Conservation (phyloP, 2,113 vertebrate genomes). For the Prunella himalayana region DNA sequence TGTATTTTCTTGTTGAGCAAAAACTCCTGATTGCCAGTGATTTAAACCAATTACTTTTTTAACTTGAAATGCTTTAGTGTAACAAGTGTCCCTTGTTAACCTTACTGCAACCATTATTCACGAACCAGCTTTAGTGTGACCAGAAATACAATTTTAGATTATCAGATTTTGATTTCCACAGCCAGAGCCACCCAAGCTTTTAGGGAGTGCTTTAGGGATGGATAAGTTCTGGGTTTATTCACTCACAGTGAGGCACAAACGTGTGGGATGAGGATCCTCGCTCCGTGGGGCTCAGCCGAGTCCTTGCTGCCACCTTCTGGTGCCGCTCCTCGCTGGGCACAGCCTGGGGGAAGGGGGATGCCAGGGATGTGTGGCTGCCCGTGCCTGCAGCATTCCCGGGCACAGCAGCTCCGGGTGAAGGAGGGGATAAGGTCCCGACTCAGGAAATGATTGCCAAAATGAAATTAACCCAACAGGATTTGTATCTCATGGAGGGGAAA, state of each 20-base stretch:
- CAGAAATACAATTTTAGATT: not conserved
- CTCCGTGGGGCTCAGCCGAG: not conserved
- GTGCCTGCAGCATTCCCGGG: not conserved
- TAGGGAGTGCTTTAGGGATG: not conserved
- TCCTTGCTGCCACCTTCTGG: constrained; percentile 73
- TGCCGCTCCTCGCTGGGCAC: not conserved
- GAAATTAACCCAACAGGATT: not conserved
- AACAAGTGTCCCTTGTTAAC: not conserved
- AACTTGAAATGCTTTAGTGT: not conserved
- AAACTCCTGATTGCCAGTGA: not conserved
- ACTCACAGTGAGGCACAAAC: not conserved
- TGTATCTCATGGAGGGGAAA: not conserved
- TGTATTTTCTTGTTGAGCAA: not conserved
- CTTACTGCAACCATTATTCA: not conserved
- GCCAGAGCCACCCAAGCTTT: not conserved
- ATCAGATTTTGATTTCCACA: not conserved
- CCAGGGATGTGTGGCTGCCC: too few relatives aligned
- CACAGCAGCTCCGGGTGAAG: not conserved
- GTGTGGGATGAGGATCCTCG: not conserved
- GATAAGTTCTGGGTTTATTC: not conserved
- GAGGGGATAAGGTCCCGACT: not conserved
- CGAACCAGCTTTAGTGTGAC: not conserved
- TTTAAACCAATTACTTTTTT: not conserved
- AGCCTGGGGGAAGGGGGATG: not conserved
- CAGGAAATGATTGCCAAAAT: not conserved